A percentile compares a stretch with the other conserved stretches of the same genome.
These are phyloP conservation scores for Achlya flavicornis DNA, from an alignment of 2,888 invertebrate genomes.

Conservation along the genomic window DNA sequence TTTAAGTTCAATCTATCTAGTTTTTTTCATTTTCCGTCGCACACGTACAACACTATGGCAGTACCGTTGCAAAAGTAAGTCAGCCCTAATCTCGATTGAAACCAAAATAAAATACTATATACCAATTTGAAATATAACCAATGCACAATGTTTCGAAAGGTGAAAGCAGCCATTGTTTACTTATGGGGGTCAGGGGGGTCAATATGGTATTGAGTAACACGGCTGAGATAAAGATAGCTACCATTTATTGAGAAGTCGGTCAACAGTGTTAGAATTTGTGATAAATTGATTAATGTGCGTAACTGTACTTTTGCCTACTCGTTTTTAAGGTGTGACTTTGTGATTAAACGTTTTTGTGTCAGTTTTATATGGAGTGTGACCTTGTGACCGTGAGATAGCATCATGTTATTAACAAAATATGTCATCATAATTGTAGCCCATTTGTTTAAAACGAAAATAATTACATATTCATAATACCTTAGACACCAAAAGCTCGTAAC, in stretches of 20 bases:
- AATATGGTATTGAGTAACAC: slow-evolving; percentile 11
- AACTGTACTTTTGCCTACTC: slow-evolving; percentile 27
- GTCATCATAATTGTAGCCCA: too few species aligned
- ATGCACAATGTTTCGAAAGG: slow-evolving; percentile 22
- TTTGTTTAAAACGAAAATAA: too few species aligned
- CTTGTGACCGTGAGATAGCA: neutral
- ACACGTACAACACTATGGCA: neutral
- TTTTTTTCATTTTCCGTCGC: neutral
- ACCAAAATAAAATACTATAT: neutral
- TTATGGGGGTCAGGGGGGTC: slow-evolving; percentile 35
- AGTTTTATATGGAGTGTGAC: slow-evolving; percentile 20
- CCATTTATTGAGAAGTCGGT: slow-evolving; percentile 14
- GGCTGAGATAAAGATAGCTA: slow-evolving; percentile 12
- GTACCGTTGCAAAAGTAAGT: neutral
- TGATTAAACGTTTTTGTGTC: neutral
- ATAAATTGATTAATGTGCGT: slow-evolving; percentile 39
- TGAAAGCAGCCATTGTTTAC: slow-evolving; percentile 49
- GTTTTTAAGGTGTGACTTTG: slow-evolving; percentile 29
- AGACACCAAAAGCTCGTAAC: too few species aligned
- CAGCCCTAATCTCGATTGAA: slow-evolving; percentile 3
- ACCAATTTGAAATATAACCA: slow-evolving; percentile 1
- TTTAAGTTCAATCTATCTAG: too few species aligned
- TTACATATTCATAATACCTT: too few species aligned
- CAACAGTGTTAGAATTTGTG: slow-evolving; percentile 21
- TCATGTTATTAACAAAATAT: neutral